Evolutionary conservation across 2,888 invertebrate genomes (phyloP), one percentile per base, ranked within the genome.

Genomic region (Crossocerus cetratus): DNA sequence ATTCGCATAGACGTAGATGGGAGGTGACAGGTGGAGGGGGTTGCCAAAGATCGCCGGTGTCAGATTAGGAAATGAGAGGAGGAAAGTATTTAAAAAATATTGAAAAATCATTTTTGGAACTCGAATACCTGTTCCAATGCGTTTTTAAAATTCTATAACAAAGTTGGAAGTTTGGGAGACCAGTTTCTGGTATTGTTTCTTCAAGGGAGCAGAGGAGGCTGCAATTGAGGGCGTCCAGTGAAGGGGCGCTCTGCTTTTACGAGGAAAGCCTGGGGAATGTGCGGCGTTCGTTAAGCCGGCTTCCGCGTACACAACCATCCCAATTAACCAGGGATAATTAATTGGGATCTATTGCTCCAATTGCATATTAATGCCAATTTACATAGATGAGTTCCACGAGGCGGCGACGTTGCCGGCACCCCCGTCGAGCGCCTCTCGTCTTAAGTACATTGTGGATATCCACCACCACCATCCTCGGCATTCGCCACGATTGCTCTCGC

Each of bases 331-430:
- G 61, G 43, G 72, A 72, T 76, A 77, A 77, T 77, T 77, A 77
- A 76, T 76, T 76, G 71, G 76, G 65, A 72, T 69, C 77, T 77
- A 77, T 76, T 76, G 77, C 69, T 72, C 77, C 77, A 77, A 76
- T 77, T 77, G 72, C 77, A 77, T 77, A 77, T 76, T 77, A 76
- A 77, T 75, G 75, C 66, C 75, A 77, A 77, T 77, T 72, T 77
- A 68, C 77, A 77, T 76, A 69, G 65, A 76, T 64, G 69, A 72
- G 76, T 61, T 75, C 43, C 69, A 72, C 67, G 32, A 49, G 65
- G 11, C 32, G 32, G 32, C 32, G 32, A 32, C 32, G 32, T 32
- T 8, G 1, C 1, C 65, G 23, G 57, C 57, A 14, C 45, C 49
- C 49, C 57, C 65, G n/a, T 62, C 75, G 20, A 54, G 45, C 44